Evolutionary conservation across 1,140 invertebrate species (phyloP).

Genomic region (Aradophagus sp.): DNA sequence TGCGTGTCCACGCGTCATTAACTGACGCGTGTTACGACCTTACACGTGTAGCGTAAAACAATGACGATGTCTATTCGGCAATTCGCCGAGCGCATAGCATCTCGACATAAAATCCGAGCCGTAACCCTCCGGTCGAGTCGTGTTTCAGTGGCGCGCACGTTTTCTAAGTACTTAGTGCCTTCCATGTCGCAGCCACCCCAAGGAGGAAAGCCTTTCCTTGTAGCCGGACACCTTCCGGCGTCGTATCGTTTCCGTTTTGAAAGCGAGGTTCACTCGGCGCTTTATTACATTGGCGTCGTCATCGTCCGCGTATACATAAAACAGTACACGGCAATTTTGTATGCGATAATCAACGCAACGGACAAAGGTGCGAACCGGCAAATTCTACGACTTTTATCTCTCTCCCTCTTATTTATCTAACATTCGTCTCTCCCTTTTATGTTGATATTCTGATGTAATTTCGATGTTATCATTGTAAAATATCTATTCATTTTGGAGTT

Average conservation of each 20-base stretch:
- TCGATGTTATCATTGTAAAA: too few relatives aligned
- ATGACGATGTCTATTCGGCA: conserved; percentile 54
- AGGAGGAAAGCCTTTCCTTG: conserved; percentile 68
- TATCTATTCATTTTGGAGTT: too few relatives aligned
- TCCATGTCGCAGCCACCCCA: conserved; percentile 47
- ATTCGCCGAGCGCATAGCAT: conserved; percentile 40
- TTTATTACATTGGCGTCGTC: conserved; percentile 52
- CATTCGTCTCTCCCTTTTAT: too few relatives aligned
- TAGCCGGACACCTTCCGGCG: conserved; percentile 71
- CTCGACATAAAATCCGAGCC: conserved; percentile 51
- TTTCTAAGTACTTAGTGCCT: conserved; percentile 38
- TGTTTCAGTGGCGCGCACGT: conserved; percentile 41
- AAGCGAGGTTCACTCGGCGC: conserved; percentile 50
- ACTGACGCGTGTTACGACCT: conserved; percentile 63
- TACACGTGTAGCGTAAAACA: conserved; percentile 65
- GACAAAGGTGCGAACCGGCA: conserved; percentile 53
- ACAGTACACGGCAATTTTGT: conserved; percentile 54
- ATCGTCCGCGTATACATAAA: conserved; percentile 49
- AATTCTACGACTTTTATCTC: too few relatives aligned
- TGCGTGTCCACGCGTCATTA: conserved; percentile 69
- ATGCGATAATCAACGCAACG: conserved; percentile 55
- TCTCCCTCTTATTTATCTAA: too few relatives aligned
- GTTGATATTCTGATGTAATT: too few relatives aligned
- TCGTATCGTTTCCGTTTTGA: conserved; percentile 71
- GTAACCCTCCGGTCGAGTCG: conserved; percentile 37